Evolutionary conservation across 2,888 invertebrate genomes (phyloP), one percentile per base, ranked within the genome.

Genomic region (Apodemia duryi): DNA sequence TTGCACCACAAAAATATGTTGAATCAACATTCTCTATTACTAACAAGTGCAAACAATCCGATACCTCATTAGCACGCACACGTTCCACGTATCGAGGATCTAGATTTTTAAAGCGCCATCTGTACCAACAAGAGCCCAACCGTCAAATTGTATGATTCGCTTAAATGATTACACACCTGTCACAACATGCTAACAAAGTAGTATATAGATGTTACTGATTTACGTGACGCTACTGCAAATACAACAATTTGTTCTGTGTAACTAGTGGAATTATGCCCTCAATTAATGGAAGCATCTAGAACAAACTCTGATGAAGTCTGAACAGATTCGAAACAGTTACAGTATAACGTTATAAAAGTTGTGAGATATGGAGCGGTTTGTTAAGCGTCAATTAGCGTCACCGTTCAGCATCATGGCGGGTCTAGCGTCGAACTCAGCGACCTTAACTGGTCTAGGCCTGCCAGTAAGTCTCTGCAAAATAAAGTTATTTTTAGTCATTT

Each of bases 361-460:
- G 54, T 11, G 46, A 46, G 54, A 54, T 54, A 54, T 49, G 38
- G 60, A 35, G 49, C 51, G 64, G 63, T 65, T 67, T 49, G 61
- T 64, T 46, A 38, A 51, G 51, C 61, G 63, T 43, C 61, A 64
- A 43, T 6, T 46, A 46, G 46, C 13, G 46, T 2, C 43, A 29
- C 21, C 21, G 38, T 11, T 49, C 52, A 52, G 35, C n/a, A 61
- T 92, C 91, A 92, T 75, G 91, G 85, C 43, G 85, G 86, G 64
- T 91, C 88, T 62, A 92, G 79, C 1, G 79, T 74, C 7, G 82
- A 74, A 70, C 91, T 86, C 52, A 92, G 75, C 0, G 80, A 74
- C 66, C 84, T 82, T 28, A 92, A 78, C 69, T 86, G 86, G 35
- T 89, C 90, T 51, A 92, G 69, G 0, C 92, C 91, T 0, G 85